A percentile compares a stretch with the other conserved stretches of the same genome.
Conservation (phyloP, 2,113 vertebrate genomes). For the Python bivittatus region DNA sequence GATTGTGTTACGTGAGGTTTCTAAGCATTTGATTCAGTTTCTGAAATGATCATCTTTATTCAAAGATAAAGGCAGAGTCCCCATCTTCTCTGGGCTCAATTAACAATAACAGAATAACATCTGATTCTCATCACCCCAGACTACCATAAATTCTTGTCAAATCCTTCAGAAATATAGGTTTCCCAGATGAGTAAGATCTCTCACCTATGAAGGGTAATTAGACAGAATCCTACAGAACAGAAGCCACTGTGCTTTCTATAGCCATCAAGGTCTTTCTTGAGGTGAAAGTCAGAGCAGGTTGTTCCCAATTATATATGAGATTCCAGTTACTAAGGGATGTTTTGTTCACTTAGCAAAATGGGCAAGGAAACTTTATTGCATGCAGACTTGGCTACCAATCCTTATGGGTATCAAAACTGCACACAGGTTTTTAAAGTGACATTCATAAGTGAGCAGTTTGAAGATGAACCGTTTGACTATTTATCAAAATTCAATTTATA, state of each 20-base stretch:
- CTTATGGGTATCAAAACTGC: slow-evolving; percentile 16
- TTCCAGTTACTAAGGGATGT: slow-evolving; percentile 11
- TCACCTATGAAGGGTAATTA: slow-evolving; percentile 24
- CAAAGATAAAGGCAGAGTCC: slow-evolving; percentile 14
- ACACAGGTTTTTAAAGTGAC: slow-evolving; percentile 2
- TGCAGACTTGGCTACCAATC: background rate
- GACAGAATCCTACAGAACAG: background rate
- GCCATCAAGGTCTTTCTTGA: background rate
- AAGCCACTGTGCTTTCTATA: background rate
- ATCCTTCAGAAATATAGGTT: background rate
- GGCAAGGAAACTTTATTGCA: background rate
- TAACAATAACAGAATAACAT: slow-evolving; percentile 28
- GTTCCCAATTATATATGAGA: background rate
- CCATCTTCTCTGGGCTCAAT: slow-evolving; percentile 22
- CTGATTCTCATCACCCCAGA: slow-evolving; percentile 2
- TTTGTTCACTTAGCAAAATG: background rate
- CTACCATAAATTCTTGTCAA: slow-evolving; percentile 8
- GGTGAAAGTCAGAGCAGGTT: background rate
- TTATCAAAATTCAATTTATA: slow-evolving; percentile 14
- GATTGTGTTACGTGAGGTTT: background rate
- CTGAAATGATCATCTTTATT: background rate
- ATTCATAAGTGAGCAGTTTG: slow-evolving; percentile 37
- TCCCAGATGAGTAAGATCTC: background rate
- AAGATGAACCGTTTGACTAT: slow-evolving; percentile 31
- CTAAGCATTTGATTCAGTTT: background rate